Evolutionary conservation across 1,140 invertebrate species (phyloP), one percentile per base, ranked within the genome.

Genomic region (Onthophagus taurus): DNA sequence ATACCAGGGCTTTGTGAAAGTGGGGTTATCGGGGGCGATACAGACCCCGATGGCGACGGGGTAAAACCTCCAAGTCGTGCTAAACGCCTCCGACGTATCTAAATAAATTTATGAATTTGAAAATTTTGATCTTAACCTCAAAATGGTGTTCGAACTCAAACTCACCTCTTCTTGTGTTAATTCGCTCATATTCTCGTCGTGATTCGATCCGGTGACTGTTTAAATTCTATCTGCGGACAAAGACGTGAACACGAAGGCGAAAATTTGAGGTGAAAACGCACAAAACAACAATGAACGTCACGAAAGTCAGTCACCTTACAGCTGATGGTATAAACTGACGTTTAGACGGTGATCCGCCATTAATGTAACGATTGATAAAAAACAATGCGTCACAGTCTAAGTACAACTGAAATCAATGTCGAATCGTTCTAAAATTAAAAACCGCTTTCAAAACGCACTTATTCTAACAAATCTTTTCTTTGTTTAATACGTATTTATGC

Each of bases 141-240:
- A 48, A 31, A 24, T 7, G 36, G 21, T 45, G 26, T 37, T 21
- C 11, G 13, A 34, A 42, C 38, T 36, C 43, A 37, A 36, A 47
- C 67, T 72, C 64, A 81, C 82, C 73, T 85, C 82, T 65, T 85
- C 82, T 54, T 80, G 80, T 45, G 71, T 78, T 42, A 83, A 64
- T 69, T 83, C 81, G 59, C 76, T 81, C 77, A 81, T 81, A 52
- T 45, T 51, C 17, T 35, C 37, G 42, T 38, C 37, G 42, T 38
- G 30, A 34, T 47, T 54, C 44, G 26, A 19, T 46, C 11, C 17
- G 24, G 19, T 46, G 26, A 33, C 23, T 17, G 26, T 16, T 24
- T 19, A 41, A 45, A 18, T 38, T 41, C 31, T 31, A 30, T 30
- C 38, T 36, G 11, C 21, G 38, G 13, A 44, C 11, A 37, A 44